Evolutionary conservation across 1,140 invertebrate genomes (phyloP), one percentile per base, ranked within the genome.

Genomic region (Drosophila pectinifera): DNA sequence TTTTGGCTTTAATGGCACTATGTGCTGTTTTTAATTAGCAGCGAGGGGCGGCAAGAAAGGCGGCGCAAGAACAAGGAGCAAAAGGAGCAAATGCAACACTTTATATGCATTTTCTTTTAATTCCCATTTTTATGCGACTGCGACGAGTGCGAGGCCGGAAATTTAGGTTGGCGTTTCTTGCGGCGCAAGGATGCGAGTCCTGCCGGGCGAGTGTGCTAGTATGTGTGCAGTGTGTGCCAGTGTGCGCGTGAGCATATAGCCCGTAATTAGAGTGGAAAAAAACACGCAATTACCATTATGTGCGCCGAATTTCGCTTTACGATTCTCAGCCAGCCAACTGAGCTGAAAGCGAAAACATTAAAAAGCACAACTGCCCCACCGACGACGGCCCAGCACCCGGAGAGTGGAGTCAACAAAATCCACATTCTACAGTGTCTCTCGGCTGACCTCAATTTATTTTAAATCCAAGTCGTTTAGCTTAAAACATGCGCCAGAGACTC

Each of bases 51-150:
- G 41, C 38, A 74, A 54, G 46, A 55, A 36, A 43, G 31, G 36
- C n/a, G 18, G 28, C 14, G 11, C 54, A 48, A 56, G 63, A 63
- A 64, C 48, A 55, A 45, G 65, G 34, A 57, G 54, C 58, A 7
- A 10, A 42, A 51, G 58, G 38, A 51, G 78, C 84, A 88, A 88
- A 88, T 89, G 83, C 84, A 88, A 88, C 83, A 88, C 83, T 88
- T 88, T 88, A 88, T 88, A 88, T 88, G 83, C 84, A 88, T 77
- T 88, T 88, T 89, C 79, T 88, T 88, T 88, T 89, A 88, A 88
- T 89, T 88, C 74, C 72, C 67, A 77, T 89, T 88, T 88, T 88
- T 80, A 89, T 88, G 83, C 84, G 67, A 61, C 73, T 62, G 34
- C 45, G 34, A 56, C 53, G 59, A 69, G 55, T 54, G 54, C 51